Conservation (phyloP, 1,140 invertebrate genomes). For the Cyclargus thomasi region DNA sequence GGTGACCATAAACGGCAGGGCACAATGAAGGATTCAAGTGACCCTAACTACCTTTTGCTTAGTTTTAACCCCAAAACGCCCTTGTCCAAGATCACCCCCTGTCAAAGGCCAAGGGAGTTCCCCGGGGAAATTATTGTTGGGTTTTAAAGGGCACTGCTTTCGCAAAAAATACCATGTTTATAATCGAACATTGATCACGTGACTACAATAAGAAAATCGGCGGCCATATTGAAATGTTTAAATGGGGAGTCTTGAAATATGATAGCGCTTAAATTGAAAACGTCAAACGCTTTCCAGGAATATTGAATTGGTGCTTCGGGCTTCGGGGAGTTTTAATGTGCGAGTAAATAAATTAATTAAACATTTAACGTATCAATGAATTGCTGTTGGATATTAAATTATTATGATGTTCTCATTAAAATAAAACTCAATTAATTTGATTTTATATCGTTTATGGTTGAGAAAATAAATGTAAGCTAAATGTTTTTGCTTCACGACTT, state of each 20-base stretch:
- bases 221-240: conserved; percentile 13
- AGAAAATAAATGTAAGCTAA: no score
- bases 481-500: no score
- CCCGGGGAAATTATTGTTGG: conserved; percentile 71
- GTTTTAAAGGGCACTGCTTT: conserved; percentile 72
- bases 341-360: neutral
- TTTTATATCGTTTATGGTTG: no score
- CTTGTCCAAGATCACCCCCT: conserved; percentile 62
- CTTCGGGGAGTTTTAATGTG: neutral
- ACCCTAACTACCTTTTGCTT: conserved; percentile 54
- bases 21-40: conserved; percentile 65
- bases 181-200: conserved; percentile 62
- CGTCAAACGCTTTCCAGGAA: conserved; percentile 3
- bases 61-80: conserved; percentile 56
- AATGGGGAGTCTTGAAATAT: neutral
- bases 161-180: conserved; percentile 60
- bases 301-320: neutral
- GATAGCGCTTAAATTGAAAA: conserved; percentile 13
- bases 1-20: conserved; percentile 70
- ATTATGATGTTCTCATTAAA: neutral
- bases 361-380: neutral
- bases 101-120: conserved; percentile 64
- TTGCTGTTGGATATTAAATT: neutral
- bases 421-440: neutral
- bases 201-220: conserved; percentile 34